phyloP scores from a whole-genome alignment of 2,113 vertebrate species.

The Daphoenositta chrysoptera region DNA sequence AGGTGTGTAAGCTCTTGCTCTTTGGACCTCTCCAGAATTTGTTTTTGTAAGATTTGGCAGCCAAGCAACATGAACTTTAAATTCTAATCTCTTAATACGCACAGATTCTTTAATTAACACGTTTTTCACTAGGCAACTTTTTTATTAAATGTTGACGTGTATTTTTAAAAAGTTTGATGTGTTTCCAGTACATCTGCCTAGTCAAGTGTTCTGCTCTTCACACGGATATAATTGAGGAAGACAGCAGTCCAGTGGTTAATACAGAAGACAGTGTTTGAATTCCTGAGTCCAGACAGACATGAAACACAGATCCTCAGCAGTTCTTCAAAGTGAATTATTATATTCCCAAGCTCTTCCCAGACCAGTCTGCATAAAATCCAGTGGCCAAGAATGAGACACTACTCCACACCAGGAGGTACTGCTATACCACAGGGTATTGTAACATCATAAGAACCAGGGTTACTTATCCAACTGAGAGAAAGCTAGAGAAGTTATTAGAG shows the following conservation, averaged over 20 bases:
- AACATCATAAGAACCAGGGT: not conserved
- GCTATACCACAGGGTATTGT: not conserved
- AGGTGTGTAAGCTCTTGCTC: not conserved
- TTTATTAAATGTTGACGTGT: not conserved
- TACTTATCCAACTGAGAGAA: not conserved
- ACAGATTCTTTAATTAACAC: not conserved
- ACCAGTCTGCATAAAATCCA: not conserved
- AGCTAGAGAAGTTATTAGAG: not conserved
- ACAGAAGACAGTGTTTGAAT: not conserved
- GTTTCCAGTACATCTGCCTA: not conserved
- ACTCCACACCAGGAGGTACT: not conserved
- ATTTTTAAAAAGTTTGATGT: not conserved
- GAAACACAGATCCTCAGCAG: not conserved
- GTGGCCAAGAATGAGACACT: not conserved
- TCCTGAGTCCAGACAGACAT: not conserved
- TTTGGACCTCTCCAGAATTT: not conserved
- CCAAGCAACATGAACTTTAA: not conserved
- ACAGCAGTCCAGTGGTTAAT: not conserved
- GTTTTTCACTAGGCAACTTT: not conserved
- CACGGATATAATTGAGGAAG: not conserved
- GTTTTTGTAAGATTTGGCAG: not conserved
- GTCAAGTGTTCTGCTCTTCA: not conserved
- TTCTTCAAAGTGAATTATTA: not conserved
- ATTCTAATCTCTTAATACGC: not conserved
- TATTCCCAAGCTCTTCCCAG: not conserved